Base-by-base conservation (phyloP, 2,888 invertebrate species). In the Oligia fasciuncula region DNA sequence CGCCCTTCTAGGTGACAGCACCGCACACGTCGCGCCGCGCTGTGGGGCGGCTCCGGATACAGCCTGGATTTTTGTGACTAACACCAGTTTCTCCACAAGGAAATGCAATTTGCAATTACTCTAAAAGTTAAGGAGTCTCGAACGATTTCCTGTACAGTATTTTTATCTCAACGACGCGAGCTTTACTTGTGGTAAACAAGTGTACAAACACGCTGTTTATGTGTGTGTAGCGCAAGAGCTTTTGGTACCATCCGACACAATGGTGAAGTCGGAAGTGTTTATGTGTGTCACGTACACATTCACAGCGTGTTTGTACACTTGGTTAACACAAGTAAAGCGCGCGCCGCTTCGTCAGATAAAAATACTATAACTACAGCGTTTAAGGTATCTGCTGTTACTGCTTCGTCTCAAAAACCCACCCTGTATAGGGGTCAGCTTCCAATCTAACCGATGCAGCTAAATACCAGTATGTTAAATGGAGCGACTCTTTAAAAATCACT, bases 1-100 rank as follows among this genome's bases (percentile, higher is more conserved):
- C 97, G 9, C 96, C 96, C 4, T 95, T 96, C 89, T 96, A 95
- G 90, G 9, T 29, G 89, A n/a, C 69, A 5, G 1, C 69, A 19
- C 29, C 1, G 40, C 40, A n/a, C 0, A 23, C 67, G 40, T 5
- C 40, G 40, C 40, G 40, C 40, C 4, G 40, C 40, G 40, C 40
- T 0, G 40, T 0, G n/a, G 2, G 0, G 14, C n/a, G 67, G 1
- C 68, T 13, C 68, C 29, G 13, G 19, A 0, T 29, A 29, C 49
- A 29, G 29, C 49, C 19, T 51, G 69, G 4, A 49, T 49, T 49
- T 49, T 49, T 49, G 49, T 13, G 49, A 49, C 49, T n/a, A 17
- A 17, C n/a, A 29, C 9, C 43, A 9, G 3, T 46, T 17, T 5
- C n/a, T 46, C 11, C 19, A 46, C 6, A 68, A 68, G 17, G 4